Evolutionary conservation across 2,888 invertebrate species (phyloP), one percentile per base, ranked within the genome.

Genomic region (Tenthredo scrophulariae): DNA sequence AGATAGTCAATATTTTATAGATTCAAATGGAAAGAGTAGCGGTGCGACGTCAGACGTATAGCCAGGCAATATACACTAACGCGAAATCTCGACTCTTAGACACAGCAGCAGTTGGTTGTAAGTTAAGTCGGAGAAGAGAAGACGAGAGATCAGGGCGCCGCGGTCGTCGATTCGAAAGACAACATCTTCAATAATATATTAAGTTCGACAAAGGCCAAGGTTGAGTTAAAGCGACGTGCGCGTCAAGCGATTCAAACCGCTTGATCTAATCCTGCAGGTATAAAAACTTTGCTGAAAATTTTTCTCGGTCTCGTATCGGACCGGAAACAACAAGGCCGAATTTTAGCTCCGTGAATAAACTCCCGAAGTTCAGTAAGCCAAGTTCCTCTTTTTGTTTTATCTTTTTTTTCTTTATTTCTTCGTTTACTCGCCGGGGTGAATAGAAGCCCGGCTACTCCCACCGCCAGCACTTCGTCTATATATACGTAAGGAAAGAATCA

Each of bases 151-250:
- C 72, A 22, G 40, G 77, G 58, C 33, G 37, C 18, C 33, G 72
- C 22, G 43, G 22, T 18, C 50, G 75, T 58, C 37, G 80, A 62
- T 62, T 80, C 58, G 80, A 22, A 80, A 80, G 62, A 80, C 80
- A 80, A 80, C 80, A 80, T 80, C 80, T 80, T 80, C 37, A 80
- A 80, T 80, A 80, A 80, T 80, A 80, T 80, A 80, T 80, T 37
- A 80, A 80, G 58, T 80, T 80, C 80, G 80, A 80, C 62, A 29
- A n/a, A 80, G 80, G 80, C 80, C 80, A 80, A 80, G 80, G 80
- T 62, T 80, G 37, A 80, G 37, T 80, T 80, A 80, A 80, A 80
- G 80, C 62, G 80, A 80, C 62, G 62, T 58, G 22, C 33, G 54
- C 29, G 77, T 77, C 50, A 29, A 50, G 77, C 29, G 26, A 67